Evolutionary conservation across 2,888 invertebrate species (phyloP).

Genomic region (Mamestra brassicae): DNA sequence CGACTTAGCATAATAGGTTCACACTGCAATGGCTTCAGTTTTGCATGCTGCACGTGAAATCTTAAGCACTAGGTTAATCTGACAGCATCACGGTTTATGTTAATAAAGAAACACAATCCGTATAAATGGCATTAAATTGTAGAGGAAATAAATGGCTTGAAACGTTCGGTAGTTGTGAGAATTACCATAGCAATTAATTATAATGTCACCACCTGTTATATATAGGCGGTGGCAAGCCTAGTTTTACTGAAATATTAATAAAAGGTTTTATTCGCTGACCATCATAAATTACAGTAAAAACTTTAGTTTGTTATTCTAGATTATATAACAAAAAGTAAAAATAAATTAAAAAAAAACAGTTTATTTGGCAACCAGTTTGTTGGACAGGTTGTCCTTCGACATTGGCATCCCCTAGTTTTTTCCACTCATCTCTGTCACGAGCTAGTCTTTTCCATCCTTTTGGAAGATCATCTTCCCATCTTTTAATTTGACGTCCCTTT

Average conservation of each 20-base stretch:
- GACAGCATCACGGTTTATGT: slow-evolving; percentile 27
- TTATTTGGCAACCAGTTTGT: too few relatives aligned
- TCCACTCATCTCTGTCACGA: too few relatives aligned
- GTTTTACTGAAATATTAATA: not conserved
- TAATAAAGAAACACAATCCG: slow-evolving; percentile 29
- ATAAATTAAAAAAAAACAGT: too few relatives aligned
- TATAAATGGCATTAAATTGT: not conserved
- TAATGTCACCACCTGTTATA: slow-evolving; percentile 15
- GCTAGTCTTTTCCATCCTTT: too few relatives aligned
- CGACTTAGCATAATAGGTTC: slow-evolving; percentile 66
- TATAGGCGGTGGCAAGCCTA: not conserved
- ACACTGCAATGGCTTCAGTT: slow-evolving; percentile 60
- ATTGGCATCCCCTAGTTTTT: too few relatives aligned
- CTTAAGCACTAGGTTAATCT: slow-evolving; percentile 40
- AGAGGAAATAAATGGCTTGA: slow-evolving; percentile 15
- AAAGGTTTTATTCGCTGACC: too few relatives aligned
- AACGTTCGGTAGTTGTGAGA: not conserved
- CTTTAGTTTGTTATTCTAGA: too few relatives aligned
- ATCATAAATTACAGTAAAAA: too few relatives aligned
- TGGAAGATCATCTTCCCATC: too few relatives aligned
- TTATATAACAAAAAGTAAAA: too few relatives aligned
- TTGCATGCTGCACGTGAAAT: slow-evolving; percentile 63
- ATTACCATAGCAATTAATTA: slow-evolving; percentile 20
- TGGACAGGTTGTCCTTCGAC: too few relatives aligned
- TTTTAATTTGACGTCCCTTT: too few relatives aligned